These are phyloP conservation scores for Trinorchestia longiramus DNA, from an alignment of 1,140 invertebrate species.

Conservation along the genomic window DNA sequence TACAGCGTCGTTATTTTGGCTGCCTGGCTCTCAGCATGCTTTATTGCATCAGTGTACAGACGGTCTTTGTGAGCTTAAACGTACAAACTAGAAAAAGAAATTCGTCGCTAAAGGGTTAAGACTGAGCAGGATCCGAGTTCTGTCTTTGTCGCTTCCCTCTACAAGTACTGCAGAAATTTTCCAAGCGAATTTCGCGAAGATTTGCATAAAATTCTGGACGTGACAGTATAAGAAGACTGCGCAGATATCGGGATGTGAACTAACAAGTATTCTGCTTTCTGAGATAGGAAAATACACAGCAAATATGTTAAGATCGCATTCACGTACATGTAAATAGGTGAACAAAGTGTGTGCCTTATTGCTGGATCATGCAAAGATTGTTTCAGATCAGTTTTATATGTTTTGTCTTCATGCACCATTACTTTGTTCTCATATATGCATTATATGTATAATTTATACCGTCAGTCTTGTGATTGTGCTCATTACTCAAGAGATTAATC, in stretches of 20 bases:
- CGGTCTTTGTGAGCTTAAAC: too few relatives aligned
- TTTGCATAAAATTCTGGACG: not conserved
- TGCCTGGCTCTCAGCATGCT: too few relatives aligned
- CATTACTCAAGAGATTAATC: too few relatives aligned
- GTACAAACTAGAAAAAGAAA: too few relatives aligned
- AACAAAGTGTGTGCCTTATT: not conserved
- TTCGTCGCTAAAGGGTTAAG: too few relatives aligned
- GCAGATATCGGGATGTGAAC: not conserved
- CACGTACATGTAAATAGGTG: not conserved
- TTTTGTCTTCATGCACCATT: not conserved
- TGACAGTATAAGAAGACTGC: not conserved
- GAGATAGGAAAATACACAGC: not conserved
- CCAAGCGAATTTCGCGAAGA: too few relatives aligned
- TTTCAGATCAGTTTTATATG: not conserved
- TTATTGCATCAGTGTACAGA: too few relatives aligned
- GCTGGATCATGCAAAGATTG: too few relatives aligned
- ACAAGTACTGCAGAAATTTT: too few relatives aligned
- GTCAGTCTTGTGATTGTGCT: not conserved
- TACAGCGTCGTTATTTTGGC: too few relatives aligned
- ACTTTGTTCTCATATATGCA: not conserved
- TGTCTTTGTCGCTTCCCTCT: too few relatives aligned
- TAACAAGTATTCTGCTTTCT: not conserved
- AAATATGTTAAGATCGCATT: not conserved
- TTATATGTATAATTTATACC: not conserved
- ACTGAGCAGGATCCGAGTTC: too few relatives aligned